phyloP scores from a whole-genome alignment of 2,113 vertebrate species.

The Chroicocephalus ridibundus region DNA sequence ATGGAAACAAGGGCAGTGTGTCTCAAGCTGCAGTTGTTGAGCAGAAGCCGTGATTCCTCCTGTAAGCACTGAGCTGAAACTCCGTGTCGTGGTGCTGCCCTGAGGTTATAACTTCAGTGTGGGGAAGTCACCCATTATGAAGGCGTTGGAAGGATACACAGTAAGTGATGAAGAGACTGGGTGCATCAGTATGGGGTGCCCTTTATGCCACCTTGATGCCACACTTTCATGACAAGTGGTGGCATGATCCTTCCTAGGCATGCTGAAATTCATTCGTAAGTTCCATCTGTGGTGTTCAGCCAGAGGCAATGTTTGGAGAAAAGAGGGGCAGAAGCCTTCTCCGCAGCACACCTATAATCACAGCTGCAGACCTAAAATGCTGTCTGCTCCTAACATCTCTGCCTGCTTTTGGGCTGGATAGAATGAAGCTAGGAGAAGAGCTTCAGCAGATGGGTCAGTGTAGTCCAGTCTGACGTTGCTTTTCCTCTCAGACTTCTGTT shows the following conservation, averaged over 20 bases:
- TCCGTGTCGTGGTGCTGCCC: not conserved
- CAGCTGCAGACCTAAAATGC: not conserved
- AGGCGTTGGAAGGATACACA: not conserved
- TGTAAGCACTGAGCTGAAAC: not conserved
- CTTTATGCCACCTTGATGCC: not conserved
- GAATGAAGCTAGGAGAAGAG: not conserved
- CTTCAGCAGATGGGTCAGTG: not conserved
- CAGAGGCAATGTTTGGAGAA: not conserved
- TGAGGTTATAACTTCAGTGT: not conserved
- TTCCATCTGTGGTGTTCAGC: not conserved
- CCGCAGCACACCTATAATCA: accelerated
- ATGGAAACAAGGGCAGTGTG: not conserved
- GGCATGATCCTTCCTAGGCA: not conserved
- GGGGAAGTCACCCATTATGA: not conserved
- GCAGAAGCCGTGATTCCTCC: not conserved
- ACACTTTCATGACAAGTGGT: not conserved
- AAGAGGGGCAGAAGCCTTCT: not conserved
- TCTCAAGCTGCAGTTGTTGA: not conserved
- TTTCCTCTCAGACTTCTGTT: not conserved
- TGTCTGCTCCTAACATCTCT: not conserved
- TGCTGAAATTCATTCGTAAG: not conserved
- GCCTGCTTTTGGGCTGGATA: not conserved
- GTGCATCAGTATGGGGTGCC: not conserved
- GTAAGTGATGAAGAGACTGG: not conserved
- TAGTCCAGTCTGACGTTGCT: not conserved